These are phyloP conservation scores for Hirtodrosophila cameraria DNA, from an alignment of 2,888 invertebrate genomes.

Conservation along the genomic window DNA sequence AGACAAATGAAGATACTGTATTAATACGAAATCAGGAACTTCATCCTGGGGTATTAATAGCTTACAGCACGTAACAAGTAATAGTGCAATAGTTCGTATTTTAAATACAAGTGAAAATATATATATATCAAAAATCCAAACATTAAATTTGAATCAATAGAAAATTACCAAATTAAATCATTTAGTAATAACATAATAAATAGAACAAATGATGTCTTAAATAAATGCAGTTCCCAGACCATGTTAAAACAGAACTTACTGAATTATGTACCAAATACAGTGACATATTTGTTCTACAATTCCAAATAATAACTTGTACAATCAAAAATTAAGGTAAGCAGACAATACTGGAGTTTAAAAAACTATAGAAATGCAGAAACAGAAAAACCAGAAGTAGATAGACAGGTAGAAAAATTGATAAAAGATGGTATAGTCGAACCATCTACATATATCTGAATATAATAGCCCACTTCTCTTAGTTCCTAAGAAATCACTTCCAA, in stretches of 20 bases:
- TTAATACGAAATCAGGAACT: conserved; percentile 24
- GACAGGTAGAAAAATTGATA: too few relatives aligned
- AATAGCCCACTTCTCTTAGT: too few relatives aligned
- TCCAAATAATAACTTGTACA: too few relatives aligned
- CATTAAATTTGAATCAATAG: too few relatives aligned
- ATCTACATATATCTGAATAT: too few relatives aligned
- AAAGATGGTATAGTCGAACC: too few relatives aligned
- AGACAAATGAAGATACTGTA: conserved; percentile 5
- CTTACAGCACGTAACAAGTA: conserved; percentile 13
- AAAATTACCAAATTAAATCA: conserved; percentile 8
- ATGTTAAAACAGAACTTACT: too few relatives aligned
- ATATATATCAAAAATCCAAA: too few relatives aligned
- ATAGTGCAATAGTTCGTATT: too few relatives aligned
- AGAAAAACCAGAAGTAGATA: conserved; percentile 30
- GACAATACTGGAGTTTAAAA: conserved; percentile 18
- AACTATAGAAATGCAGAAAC: conserved; percentile 29
- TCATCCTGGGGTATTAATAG: conserved; percentile 20
- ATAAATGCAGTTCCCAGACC: conserved; percentile 16
- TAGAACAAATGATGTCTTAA: conserved; percentile 25
- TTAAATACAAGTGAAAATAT: conserved; percentile 11
- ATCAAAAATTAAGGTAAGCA: conserved; percentile 7
- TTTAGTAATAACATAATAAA: conserved; percentile 10
- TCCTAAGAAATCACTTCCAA: too few relatives aligned
- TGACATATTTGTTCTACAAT: too few relatives aligned
- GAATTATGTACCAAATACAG: too few relatives aligned